Conservation (phyloP, 2,113 vertebrate species). For the Cisticola juncidis region DNA sequence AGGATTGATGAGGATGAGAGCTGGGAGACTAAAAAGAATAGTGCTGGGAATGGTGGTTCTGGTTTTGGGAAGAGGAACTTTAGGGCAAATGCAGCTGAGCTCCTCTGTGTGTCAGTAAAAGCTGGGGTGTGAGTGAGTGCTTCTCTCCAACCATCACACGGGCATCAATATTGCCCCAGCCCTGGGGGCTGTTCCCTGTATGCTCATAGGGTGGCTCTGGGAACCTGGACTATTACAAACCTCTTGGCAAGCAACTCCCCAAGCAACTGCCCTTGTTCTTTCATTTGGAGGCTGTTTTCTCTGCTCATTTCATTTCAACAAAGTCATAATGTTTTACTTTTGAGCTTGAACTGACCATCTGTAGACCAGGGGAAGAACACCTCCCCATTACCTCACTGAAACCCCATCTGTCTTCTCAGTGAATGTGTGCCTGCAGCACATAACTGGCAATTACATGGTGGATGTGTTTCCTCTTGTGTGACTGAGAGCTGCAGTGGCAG, state of each 20-base stretch:
- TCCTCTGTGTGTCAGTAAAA: neutral
- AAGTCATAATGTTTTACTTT: neutral
- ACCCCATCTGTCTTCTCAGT: neutral
- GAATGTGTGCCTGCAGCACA: neutral
- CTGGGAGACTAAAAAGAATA: neutral
- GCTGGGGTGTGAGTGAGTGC: neutral
- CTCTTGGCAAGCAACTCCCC: neutral
- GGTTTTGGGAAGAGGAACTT: neutral
- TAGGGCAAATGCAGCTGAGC: neutral
- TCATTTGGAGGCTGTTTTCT: neutral
- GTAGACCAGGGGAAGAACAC: neutral
- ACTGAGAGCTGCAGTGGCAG: neutral
- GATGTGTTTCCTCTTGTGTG: neutral
- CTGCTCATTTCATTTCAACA: neutral
- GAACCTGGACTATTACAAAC: neutral
- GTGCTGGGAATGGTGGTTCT: neutral
- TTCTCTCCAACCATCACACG: neutral
- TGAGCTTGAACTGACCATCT: neutral
- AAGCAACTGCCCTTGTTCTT: neutral
- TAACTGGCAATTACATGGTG: neutral
- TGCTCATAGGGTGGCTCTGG: neutral
- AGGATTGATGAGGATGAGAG: neutral
- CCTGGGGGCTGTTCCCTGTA: neutral
- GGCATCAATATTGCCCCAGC: neutral
- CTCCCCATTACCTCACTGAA: neutral